A percentile compares a stretch with the other conserved stretches of the same genome.
Evolutionary conservation across 2,113 vertebrate genomes (phyloP).

Genomic region (Plectropomus leopardus): DNA sequence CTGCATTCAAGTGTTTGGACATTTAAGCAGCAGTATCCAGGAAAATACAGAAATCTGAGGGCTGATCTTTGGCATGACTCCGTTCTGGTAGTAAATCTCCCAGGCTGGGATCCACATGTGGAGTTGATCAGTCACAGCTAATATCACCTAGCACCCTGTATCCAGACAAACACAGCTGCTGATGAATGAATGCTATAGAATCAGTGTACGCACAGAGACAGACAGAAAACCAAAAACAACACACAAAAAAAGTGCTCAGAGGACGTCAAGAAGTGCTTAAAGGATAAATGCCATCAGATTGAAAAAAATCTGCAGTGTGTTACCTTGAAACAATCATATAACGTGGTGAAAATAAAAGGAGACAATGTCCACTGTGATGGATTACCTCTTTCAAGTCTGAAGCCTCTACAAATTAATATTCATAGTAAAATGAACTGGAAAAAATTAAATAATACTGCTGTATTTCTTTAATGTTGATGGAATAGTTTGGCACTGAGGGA

Average conservation of each 20-base stretch:
- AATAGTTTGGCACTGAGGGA: background rate
- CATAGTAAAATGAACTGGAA: background rate
- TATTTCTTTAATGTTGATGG: background rate
- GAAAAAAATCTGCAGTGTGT: background rate
- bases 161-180: slow-evolving; percentile 76
- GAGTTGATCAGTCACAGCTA: slow-evolving; percentile 79
- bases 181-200: slow-evolving; percentile 59
- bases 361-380: slow-evolving; percentile 15
- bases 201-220: background rate
- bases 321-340: background rate
- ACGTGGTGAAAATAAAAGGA: slow-evolving; percentile 8
- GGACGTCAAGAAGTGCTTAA: background rate
- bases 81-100: slow-evolving; percentile 63
- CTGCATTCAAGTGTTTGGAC: background rate
- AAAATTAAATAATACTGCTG: background rate
- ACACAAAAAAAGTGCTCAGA: no score
- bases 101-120: slow-evolving; percentile 68
- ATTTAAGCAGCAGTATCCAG: slow-evolving; percentile 12
- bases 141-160: slow-evolving; percentile 72
- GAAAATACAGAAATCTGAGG: slow-evolving; percentile 33
- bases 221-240: background rate
- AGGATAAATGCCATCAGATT: background rate
- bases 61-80: slow-evolving; percentile 49
- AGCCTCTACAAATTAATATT: background rate
- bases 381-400: background rate